Conservation (phyloP, 2,888 invertebrate species). For the Athalia circularis region DNA sequence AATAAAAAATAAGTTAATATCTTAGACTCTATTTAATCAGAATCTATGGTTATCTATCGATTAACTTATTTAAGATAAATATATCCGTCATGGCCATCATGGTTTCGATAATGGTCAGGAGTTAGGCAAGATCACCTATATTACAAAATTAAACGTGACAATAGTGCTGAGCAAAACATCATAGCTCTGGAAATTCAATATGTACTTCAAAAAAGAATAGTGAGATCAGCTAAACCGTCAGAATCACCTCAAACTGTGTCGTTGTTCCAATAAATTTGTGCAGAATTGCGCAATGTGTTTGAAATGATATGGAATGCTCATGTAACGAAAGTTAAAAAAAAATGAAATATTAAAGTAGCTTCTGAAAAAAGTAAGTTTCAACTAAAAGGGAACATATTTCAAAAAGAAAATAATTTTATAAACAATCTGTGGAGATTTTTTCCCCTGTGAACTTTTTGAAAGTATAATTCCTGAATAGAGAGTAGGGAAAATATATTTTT, state of each 20-base stretch:
- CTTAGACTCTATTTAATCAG: constrained; percentile 42
- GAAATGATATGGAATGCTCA: constrained; percentile 38
- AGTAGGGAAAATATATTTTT: neutral
- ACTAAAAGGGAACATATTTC: constrained; percentile 41
- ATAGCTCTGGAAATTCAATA: constrained; percentile 1
- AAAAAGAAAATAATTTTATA: constrained; percentile 29
- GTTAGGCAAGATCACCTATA: constrained; percentile 21
- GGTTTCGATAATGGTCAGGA: constrained; percentile 44
- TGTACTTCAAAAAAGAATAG: neutral
- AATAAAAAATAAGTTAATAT: constrained; percentile 28
- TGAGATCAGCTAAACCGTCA: constrained; percentile 6
- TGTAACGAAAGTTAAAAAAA: constrained; percentile 46
- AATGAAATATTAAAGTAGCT: constrained; percentile 43
- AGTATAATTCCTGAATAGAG: constrained; percentile 42
- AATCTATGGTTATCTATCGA: constrained; percentile 38
- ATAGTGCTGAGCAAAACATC: neutral
- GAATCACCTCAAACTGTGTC: constrained; percentile 18
- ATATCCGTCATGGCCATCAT: constrained; percentile 38
- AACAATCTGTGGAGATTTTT: constrained; percentile 32
- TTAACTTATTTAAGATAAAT: constrained; percentile 45
- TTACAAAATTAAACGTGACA: neutral
- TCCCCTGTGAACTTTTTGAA: constrained; percentile 34
- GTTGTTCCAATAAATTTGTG: neutral
- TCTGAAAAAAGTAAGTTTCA: constrained; percentile 24
- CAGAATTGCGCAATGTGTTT: neutral